A percentile compares a stretch with the other conserved stretches of the same genome.
phyloP scores from a whole-genome alignment of 2,797 vertebrate genomes.

The Enteromius thamalakanensis region DNA sequence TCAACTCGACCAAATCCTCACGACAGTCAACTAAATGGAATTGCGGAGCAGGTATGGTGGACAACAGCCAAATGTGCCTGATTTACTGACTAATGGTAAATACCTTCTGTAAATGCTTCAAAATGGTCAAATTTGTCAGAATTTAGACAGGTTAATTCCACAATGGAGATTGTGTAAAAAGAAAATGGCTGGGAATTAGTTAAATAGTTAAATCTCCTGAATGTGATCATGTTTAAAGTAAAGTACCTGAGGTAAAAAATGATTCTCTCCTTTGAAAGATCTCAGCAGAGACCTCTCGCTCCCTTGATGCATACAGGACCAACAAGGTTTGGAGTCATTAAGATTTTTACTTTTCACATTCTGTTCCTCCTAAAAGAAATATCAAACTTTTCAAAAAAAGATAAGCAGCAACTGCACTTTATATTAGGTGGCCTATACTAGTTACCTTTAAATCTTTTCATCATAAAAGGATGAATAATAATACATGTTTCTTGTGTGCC shows the following conservation, averaged over 20 bases:
- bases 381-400: background rate
- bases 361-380: background rate
- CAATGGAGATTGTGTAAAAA: background rate
- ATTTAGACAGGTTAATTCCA: background rate
- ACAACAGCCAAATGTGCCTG: slow-evolving; percentile 32
- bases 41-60: slow-evolving; percentile 20
- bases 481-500: background rate
- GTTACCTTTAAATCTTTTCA: no score
- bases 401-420: background rate
- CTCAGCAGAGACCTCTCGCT: slow-evolving; percentile 1
- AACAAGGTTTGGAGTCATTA: background rate
- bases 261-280: background rate
- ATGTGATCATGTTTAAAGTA: background rate
- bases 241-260: background rate
- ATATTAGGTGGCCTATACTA: background rate
- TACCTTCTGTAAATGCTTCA: background rate
- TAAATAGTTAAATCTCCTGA: background rate
- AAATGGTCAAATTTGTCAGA: background rate
- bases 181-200: background rate
- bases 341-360: no score
- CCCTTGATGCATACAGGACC: background rate
- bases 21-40: slow-evolving; percentile 35
- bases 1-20: slow-evolving; percentile 31
- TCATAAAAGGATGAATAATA: background rate
- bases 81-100: slow-evolving; percentile 37